A percentile compares a stretch with the other conserved stretches of the same genome.
These are phyloP conservation scores for Lucinisca nassula DNA, from an alignment of 2,888 invertebrate species.

Conservation along the genomic window DNA sequence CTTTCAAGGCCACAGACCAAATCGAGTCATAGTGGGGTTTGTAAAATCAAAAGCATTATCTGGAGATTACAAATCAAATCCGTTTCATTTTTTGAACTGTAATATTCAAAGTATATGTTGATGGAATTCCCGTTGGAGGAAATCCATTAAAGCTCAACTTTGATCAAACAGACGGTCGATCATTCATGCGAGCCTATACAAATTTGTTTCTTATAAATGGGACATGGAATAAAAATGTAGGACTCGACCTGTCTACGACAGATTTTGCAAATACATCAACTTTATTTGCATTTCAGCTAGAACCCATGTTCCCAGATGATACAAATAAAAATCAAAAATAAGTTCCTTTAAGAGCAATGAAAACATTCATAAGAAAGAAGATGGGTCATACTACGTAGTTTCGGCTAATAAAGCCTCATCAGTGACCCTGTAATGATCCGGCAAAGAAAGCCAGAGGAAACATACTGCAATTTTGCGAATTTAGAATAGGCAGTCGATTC, in stretches of 20 bases:
- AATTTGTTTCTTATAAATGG: slow-evolving; percentile 44
- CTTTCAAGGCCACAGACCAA: slow-evolving; percentile 53
- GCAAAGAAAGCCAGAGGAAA: too few relatives aligned
- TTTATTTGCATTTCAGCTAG: slow-evolving; percentile 52
- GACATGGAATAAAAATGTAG: slow-evolving; percentile 43
- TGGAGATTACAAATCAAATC: slow-evolving; percentile 54
- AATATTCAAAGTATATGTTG: slow-evolving; percentile 45
- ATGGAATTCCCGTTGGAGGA: slow-evolving; percentile 49
- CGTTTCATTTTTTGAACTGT: slow-evolving; percentile 56
- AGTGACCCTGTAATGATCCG: too few relatives aligned
- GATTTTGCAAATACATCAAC: slow-evolving; percentile 48
- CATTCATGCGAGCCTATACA: slow-evolving; percentile 41
- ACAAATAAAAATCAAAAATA: too few relatives aligned
- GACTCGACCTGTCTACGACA: slow-evolving; percentile 38
- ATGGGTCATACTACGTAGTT: too few relatives aligned
- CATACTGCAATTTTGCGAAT: too few relatives aligned
- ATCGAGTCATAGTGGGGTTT: slow-evolving; percentile 43
- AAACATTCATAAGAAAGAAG: too few relatives aligned
- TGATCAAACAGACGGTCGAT: slow-evolving; percentile 19
- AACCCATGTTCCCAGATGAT: slow-evolving; percentile 46
- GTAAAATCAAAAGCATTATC: slow-evolving; percentile 48
- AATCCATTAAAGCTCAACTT: slow-evolving; percentile 59
- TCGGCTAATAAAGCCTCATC: too few relatives aligned
- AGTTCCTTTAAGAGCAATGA: too few relatives aligned
- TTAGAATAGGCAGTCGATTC: too few relatives aligned